Conservation (phyloP, 1,140 invertebrate genomes). For the Atopsyche davidsoni region DNA sequence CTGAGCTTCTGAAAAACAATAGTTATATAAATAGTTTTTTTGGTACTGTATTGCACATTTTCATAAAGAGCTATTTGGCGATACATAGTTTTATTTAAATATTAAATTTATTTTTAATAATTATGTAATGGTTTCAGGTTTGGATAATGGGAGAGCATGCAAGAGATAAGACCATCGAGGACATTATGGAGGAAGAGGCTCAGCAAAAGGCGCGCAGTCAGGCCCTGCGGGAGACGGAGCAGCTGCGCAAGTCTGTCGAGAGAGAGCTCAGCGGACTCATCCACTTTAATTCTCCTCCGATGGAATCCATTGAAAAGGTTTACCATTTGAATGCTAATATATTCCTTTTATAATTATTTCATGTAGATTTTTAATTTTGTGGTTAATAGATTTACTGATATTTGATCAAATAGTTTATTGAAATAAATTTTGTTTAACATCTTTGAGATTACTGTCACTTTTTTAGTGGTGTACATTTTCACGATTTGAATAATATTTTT, state of each 20-base stretch:
- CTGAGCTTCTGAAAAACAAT: no score
- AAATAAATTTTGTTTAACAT: no score
- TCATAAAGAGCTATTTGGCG: neutral
- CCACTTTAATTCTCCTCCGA: conserved; percentile 38
- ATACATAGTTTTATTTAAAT: neutral
- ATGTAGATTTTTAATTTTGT: no score
- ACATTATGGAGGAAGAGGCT: conserved; percentile 55
- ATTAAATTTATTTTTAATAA: neutral
- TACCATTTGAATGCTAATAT: neutral
- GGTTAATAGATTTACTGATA: no score
- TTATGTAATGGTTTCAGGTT: no score
- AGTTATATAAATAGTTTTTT: neutral
- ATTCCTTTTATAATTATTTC: no score
- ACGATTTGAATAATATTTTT: no score
- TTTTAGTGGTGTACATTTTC: no score
- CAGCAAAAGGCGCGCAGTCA: conserved; percentile 52
- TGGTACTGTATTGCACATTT: neutral
- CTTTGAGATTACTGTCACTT: no score
- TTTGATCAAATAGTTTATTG: no score
- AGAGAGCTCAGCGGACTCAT: conserved; percentile 55
- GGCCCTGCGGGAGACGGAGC: conserved; percentile 55
- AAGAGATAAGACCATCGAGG: conserved; percentile 55
- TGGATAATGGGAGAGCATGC: conserved; percentile 64
- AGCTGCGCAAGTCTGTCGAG: conserved; percentile 52
- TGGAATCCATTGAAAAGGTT: conserved; percentile 24